These are phyloP conservation scores for Dioctria linearis DNA, from an alignment of 2,888 invertebrate species.

Conservation along the genomic window DNA sequence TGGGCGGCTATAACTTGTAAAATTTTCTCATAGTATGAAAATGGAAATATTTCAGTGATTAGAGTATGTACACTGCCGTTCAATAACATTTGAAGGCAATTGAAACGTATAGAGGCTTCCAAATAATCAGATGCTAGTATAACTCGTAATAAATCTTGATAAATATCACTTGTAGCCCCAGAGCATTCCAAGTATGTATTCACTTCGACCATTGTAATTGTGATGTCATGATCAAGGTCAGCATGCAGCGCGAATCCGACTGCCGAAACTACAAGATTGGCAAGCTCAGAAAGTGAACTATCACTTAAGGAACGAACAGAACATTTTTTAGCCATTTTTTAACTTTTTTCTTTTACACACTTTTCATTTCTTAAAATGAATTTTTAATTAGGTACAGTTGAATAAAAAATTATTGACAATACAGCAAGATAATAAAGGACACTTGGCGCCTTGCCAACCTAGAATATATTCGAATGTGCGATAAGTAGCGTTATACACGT, in stretches of 20 bases:
- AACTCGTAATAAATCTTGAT: slow-evolving; percentile 78
- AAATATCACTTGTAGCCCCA: slow-evolving; percentile 79
- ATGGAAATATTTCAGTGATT: slow-evolving; percentile 80
- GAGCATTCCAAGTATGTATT: slow-evolving; percentile 75
- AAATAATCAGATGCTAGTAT: slow-evolving; percentile 78
- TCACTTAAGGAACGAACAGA: slow-evolving; percentile 76
- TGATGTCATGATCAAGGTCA: slow-evolving; percentile 74
- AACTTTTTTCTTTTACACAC: slow-evolving; percentile 5
- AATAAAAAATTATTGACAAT: neutral
- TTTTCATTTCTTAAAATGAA: neutral
- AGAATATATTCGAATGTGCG: neutral
- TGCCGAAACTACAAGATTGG: slow-evolving; percentile 76
- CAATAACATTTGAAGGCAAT: slow-evolving; percentile 77
- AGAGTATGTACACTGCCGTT: slow-evolving; percentile 78
- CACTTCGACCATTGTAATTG: slow-evolving; percentile 75
- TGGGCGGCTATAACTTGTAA: slow-evolving; percentile 77
- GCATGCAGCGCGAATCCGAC: slow-evolving; percentile 74
- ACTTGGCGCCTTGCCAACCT: slow-evolving; percentile 2
- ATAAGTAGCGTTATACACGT: neutral
- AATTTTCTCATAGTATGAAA: slow-evolving; percentile 80
- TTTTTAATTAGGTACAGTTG: neutral
- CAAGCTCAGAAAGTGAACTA: slow-evolving; percentile 75
- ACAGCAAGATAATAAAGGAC: neutral
- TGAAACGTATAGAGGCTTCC: slow-evolving; percentile 79
- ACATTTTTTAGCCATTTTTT: slow-evolving; percentile 78